Conservation (phyloP, 1,140 invertebrate species). For the Scaptodrosophila lebanonensis region DNA sequence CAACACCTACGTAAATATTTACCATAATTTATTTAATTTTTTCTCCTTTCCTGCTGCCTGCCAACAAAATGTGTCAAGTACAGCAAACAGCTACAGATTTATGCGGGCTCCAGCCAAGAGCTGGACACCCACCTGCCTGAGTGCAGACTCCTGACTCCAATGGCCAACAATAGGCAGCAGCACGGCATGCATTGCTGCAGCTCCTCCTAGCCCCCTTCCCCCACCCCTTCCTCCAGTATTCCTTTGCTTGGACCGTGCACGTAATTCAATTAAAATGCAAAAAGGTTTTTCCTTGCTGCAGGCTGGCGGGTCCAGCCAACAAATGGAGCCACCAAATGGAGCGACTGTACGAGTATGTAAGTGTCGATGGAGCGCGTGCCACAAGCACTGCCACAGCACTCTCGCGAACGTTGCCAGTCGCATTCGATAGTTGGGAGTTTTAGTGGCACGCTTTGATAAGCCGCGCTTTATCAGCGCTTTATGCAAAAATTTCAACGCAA, state of each 20-base stretch:
- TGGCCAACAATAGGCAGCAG: too few relatives aligned
- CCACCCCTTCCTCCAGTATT: background rate
- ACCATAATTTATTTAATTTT: conserved; percentile 41
- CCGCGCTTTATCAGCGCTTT: too few relatives aligned
- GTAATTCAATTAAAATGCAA: conserved; percentile 73
- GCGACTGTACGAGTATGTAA: background rate
- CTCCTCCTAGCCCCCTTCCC: background rate
- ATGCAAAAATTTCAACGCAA: too few relatives aligned
- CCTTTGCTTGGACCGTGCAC: background rate
- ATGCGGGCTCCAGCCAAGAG: conserved; percentile 26
- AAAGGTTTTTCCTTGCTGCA: conserved; percentile 25
- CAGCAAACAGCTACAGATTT: conserved; percentile 73
- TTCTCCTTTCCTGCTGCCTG: background rate
- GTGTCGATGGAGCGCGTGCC: background rate
- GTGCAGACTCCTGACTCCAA: too few relatives aligned
- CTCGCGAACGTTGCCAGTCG: too few relatives aligned
- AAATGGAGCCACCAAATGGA: conserved; percentile 51
- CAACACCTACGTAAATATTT: conserved; percentile 69
- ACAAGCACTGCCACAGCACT: too few relatives aligned
- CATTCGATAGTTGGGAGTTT: too few relatives aligned
- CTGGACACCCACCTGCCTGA: too few relatives aligned
- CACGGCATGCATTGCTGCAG: too few relatives aligned
- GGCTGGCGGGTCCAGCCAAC: conserved; percentile 33
- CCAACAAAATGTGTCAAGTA: conserved; percentile 66
- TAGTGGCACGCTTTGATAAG: too few relatives aligned